Percentiles rank a stretch among this genome's conserved stretches.
These are phyloP conservation scores for Steinernema khuongi DNA, from an alignment of 1,140 invertebrate genomes.

Conservation along the genomic window DNA sequence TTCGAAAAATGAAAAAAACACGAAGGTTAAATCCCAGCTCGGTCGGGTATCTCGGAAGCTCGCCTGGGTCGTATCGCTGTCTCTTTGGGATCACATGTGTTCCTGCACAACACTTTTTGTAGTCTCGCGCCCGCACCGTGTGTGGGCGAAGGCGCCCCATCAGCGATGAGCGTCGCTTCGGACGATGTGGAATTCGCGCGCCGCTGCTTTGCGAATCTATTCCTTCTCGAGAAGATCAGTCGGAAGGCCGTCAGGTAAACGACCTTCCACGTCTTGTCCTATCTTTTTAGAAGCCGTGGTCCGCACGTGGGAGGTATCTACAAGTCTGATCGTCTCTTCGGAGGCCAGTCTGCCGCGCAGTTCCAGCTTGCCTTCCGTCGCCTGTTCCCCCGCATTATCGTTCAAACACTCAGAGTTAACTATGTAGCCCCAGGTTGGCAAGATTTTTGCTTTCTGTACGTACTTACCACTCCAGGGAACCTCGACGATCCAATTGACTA, in stretches of 20 bases:
- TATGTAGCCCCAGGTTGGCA: background rate
- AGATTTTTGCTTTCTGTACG: background rate
- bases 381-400: background rate
- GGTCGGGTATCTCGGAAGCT: too few species aligned
- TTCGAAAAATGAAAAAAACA: too few species aligned
- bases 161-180: too few species aligned
- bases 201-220: conserved; percentile 11
- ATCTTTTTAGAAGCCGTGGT: background rate
- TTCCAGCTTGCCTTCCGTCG: background rate
- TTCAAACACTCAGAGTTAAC: background rate
- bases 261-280: background rate
- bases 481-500: background rate
- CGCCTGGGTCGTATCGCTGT: too few species aligned
- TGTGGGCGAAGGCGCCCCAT: too few species aligned
- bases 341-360: background rate
- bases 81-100: too few species aligned
- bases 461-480: background rate
- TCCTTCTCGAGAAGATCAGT: conserved; percentile 24
- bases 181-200: too few species aligned
- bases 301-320: background rate
- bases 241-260: conserved; percentile 2
- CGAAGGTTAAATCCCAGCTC: too few species aligned
- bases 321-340: background rate
- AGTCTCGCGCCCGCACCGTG: too few species aligned
- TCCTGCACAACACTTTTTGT: too few species aligned